These are phyloP conservation scores for Parazoanthus darwini DNA, from an alignment of 92 coral and sea anemone genomes.

Conservation along the genomic window DNA sequence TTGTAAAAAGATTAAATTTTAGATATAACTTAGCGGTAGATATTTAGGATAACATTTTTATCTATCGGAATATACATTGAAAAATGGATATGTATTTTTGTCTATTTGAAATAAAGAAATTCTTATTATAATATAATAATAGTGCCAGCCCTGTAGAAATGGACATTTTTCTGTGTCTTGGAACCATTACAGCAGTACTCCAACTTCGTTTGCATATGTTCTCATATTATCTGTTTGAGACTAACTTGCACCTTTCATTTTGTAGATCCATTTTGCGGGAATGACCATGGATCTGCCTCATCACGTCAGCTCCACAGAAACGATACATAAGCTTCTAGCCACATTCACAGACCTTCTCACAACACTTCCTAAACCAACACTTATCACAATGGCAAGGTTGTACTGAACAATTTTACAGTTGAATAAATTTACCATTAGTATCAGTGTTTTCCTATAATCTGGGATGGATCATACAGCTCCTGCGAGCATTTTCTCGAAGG, in stretches of 20 bases:
- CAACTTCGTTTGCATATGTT: no score
- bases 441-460: not conserved
- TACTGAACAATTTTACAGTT: not conserved
- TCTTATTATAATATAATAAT: no score
- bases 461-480: not conserved
- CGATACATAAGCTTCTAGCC: conserved; percentile 66
- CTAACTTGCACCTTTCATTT: not conserved
- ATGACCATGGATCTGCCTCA: conserved; percentile 94
- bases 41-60: no score
- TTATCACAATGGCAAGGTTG: conserved; percentile 89
- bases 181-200: no score
- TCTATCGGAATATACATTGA: no score
- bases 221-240: not conserved
- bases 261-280: conserved; percentile 91
- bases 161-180: not conserved
- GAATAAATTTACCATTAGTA: no score
- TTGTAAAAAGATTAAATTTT: no score
- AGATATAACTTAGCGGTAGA: no score
- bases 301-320: conserved; percentile 79
- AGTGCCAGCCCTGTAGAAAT: not conserved
- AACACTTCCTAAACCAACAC: conserved; percentile 72
- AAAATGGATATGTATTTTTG: no score
- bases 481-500: not conserved
- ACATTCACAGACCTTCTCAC: conserved; percentile 49
- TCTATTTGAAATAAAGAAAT: no score